Percentiles rank a stretch among this genome's conserved stretches.
phyloP scores from a whole-genome alignment of 2,888 invertebrate genomes.

The Ethmia dodecea region DNA sequence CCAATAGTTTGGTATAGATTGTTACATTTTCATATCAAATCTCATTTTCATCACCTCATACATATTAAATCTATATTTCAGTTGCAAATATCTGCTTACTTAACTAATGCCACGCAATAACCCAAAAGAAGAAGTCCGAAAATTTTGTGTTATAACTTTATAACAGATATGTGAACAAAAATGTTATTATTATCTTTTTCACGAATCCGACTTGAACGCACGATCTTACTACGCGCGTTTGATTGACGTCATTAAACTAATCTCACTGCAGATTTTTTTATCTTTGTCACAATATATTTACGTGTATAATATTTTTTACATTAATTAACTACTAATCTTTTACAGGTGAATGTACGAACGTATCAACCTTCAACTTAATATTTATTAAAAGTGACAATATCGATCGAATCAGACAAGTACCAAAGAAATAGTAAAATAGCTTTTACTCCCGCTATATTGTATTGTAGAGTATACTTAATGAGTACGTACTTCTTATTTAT shows the following conservation, averaged over 20 bases:
- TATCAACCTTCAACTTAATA: slow-evolving; percentile 12
- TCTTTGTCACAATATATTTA: slow-evolving; percentile 1
- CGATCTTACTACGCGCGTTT: no score
- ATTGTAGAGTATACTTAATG: slow-evolving; percentile 25
- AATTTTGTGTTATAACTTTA: no score
- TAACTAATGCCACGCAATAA: no score
- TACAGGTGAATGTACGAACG: slow-evolving; percentile 16
- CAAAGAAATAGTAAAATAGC: not conserved
- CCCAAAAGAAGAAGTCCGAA: no score
- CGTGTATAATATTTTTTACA: slow-evolving; percentile 2
- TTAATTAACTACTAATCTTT: slow-evolving; percentile 15
- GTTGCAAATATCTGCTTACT: no score
- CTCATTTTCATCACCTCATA: no score
- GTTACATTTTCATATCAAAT: no score
- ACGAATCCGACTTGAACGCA: no score
- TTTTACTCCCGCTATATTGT: slow-evolving; percentile 7
- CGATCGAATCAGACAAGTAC: slow-evolving; percentile 7
- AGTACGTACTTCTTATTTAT: slow-evolving; percentile 45
- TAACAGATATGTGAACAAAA: no score
- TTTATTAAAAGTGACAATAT: slow-evolving; percentile 16
- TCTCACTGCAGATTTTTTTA: slow-evolving; percentile 3
- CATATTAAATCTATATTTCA: no score
- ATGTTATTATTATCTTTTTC: no score
- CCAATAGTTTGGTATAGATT: no score
- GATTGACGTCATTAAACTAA: slow-evolving; percentile 2